Evolutionary conservation across 2,888 invertebrate species (phyloP), one percentile per base, ranked within the genome.

Genomic region (Oligia fasciuncula): DNA sequence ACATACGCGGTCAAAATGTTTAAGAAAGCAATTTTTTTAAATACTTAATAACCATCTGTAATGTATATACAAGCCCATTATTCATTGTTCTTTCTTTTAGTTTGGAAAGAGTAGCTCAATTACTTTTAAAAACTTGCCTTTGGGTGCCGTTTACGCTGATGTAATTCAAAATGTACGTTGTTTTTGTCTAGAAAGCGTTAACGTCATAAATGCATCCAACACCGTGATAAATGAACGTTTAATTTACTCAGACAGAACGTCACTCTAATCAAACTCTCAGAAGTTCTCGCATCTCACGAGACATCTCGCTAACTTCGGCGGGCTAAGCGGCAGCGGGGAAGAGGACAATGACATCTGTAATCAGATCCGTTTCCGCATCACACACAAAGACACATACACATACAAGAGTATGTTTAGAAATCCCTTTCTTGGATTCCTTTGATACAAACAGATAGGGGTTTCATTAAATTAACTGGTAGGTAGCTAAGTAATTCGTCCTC

Each of bases 401-500:
- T 4, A 35, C 35, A 73, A 35, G 6, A 17, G 46, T 57, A 57
- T 67, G 40, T 73, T 40, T 70, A 49, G 65, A 71, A 79, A 85
- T 69, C 67, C 74, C 57, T 35, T 76, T 66, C 68, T 76, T 70
- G 63, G 62, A 54, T 73, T 76, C 74, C 76, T 79, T 79, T 68
- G 70, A 74, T 76, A 72, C 71, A 68, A 80, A 76, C 66, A 80
- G 75, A 84, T 78, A 70, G 69, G 76, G 54, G 73, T 81, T 81
- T 73, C 69, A 84, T 80, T 71, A 86, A 76, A 86, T 81, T 80
- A 86, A 76, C 81, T 84, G 75, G 40, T 71, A 71, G 75, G 40
- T 71, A 71, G 71, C 67, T 46, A 69, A 79, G 81, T 84, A 84
- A 79, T 81, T 77, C 80, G 80, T 74, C 80, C 76, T 80, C 81